Evolutionary conservation across 2,888 invertebrate species (phyloP).

Genomic region (Muscina levida): DNA sequence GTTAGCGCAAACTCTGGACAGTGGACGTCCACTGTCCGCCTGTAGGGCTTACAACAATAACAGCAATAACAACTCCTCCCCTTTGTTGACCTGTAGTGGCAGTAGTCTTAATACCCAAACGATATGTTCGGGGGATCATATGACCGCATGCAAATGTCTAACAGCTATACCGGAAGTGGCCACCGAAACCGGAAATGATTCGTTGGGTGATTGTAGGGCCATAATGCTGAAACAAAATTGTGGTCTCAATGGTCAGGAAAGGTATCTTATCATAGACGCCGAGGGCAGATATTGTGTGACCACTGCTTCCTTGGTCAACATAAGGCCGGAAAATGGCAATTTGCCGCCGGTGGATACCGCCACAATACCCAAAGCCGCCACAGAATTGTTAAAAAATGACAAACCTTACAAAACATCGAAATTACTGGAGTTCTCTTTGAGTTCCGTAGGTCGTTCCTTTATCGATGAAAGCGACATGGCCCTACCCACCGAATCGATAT

Average conservation of each 20-base stretch:
- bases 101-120: constrained; percentile 75
- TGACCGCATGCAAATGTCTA: constrained; percentile 76
- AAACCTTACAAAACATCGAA: constrained; percentile 67
- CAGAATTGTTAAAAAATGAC: background rate
- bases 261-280: constrained; percentile 61
- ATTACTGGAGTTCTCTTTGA: constrained; percentile 78
- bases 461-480: constrained; percentile 76
- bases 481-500: constrained; percentile 64
- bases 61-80: constrained; percentile 70
- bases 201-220: constrained; percentile 50
- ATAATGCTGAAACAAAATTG: constrained; percentile 62
- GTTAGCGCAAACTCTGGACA: constrained; percentile 58
- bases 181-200: constrained; percentile 55
- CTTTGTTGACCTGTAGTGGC: constrained; percentile 75
- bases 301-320: constrained; percentile 48
- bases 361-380: background rate
- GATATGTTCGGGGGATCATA: constrained; percentile 71
- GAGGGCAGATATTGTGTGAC: constrained; percentile 62
- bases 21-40: constrained; percentile 67
- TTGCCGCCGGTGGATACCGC: background rate
- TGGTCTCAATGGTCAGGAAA: constrained; percentile 29
- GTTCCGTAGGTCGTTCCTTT: constrained; percentile 79
- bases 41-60: constrained; percentile 68
- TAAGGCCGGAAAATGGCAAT: constrained; percentile 54
- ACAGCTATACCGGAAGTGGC: constrained; percentile 78